These are phyloP conservation scores for Poecile montanus DNA, from an alignment of 2,797 vertebrate species.

Conservation along the genomic window DNA sequence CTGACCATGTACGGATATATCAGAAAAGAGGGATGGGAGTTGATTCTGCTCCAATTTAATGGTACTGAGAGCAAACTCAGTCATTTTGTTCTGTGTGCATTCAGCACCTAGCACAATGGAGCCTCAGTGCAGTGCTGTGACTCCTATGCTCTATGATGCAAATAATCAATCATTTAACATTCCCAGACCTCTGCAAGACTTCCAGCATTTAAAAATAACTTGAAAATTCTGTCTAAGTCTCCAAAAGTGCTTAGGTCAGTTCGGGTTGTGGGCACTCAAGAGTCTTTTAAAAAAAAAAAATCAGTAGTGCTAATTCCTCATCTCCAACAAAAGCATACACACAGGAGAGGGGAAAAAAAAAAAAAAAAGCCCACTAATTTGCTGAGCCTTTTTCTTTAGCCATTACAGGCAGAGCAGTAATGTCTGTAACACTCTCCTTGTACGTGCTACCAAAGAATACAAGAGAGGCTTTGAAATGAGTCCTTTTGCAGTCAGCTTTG, in stretches of 20 bases:
- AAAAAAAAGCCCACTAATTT: neutral
- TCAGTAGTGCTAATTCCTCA: neutral
- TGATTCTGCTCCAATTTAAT: neutral
- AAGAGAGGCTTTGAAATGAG: slow-evolving; percentile 48
- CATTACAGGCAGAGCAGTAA: neutral
- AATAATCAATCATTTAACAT: slow-evolving; percentile 49
- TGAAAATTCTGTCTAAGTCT: neutral
- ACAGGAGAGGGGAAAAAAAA: neutral
- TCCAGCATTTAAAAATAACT: slow-evolving; percentile 51
- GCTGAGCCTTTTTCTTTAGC: neutral
- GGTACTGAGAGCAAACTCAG: neutral
- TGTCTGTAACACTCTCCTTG: neutral
- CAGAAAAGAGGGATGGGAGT: neutral
- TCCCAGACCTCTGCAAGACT: slow-evolving; percentile 27
- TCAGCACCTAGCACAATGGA: slow-evolving; percentile 51
- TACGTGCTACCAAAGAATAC: slow-evolving; percentile 22
- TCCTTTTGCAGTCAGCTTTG: slow-evolving; percentile 17
- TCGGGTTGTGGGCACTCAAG: neutral
- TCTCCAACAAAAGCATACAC: slow-evolving; percentile 16
- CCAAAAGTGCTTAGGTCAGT: neutral
- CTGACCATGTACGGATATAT: neutral
- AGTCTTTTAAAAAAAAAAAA: neutral
- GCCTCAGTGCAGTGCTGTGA: slow-evolving; percentile 5
- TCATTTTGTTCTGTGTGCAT: slow-evolving; percentile 13
- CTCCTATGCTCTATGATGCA: neutral